Evolutionary conservation across 2,797 vertebrate genomes (phyloP).

Genomic region (Hypotaenidia okinawae): DNA sequence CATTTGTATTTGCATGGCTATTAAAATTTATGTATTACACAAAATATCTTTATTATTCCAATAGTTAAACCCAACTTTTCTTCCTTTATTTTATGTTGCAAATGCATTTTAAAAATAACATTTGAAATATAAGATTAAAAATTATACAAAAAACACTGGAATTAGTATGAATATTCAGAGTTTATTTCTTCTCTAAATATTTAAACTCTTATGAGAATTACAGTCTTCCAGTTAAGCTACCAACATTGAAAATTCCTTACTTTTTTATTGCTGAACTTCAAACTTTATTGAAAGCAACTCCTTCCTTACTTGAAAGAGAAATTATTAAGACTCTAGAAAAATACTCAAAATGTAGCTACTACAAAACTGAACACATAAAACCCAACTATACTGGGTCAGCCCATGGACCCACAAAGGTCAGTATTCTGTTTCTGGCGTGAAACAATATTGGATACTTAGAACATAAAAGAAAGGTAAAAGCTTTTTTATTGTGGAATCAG

Average conservation of each 20-base stretch:
- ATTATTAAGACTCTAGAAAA: not conserved
- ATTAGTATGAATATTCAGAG: not conserved
- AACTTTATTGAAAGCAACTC: not conserved
- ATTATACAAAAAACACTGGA: not conserved
- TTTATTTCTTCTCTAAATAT: not conserved
- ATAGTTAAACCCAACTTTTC: not conserved
- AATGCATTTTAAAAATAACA: not conserved
- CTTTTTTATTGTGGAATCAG: not conserved
- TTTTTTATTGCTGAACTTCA: not conserved
- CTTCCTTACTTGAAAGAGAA: not conserved
- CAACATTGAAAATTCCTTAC: not conserved
- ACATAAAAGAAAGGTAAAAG: not conserved
- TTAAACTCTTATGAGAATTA: not conserved
- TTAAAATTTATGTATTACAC: not conserved
- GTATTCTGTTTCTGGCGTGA: not conserved
- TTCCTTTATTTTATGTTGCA: not conserved
- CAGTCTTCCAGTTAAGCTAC: not conserved
- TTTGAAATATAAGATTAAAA: not conserved
- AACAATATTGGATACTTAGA: not conserved
- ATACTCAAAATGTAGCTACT: not conserved
- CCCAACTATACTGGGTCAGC: not conserved
- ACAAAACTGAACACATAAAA: not conserved
- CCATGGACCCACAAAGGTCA: not conserved
- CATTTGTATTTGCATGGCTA: not conserved
- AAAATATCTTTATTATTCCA: not conserved